Evolutionary conservation across 2,113 vertebrate species (phyloP).

Genomic region (Loxodonta africana): DNA sequence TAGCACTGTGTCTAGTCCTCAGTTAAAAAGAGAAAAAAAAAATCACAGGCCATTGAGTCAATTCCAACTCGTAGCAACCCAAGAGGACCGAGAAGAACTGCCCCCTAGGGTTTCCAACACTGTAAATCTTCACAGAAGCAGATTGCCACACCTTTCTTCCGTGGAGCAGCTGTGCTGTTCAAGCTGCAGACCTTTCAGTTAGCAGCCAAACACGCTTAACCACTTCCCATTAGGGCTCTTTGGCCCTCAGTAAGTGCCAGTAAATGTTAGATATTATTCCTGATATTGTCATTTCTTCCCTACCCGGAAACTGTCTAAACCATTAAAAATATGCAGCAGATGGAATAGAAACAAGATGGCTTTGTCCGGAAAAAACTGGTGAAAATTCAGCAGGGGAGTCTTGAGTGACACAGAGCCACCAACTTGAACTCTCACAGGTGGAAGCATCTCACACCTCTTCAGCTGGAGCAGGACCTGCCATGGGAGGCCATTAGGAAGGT

Average conservation of each 20-base stretch:
- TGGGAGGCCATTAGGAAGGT: conserved; percentile 5
- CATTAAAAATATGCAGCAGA: not conserved
- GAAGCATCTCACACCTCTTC: not conserved
- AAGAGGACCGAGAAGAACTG: not conserved
- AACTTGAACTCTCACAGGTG: not conserved
- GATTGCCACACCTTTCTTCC: not conserved
- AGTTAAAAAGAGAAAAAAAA: too few relatives aligned
- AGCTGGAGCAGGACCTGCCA: not conserved
- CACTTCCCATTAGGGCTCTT: not conserved
- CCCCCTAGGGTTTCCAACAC: too few relatives aligned
- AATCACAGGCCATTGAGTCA: not conserved
- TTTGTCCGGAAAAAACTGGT: conserved; percentile 22
- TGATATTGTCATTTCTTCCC: not conserved
- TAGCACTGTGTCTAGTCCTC: not conserved
- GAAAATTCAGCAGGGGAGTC: not conserved
- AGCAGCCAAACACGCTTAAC: not conserved
- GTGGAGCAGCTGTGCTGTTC: not conserved
- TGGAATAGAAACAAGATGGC: conserved; percentile 29
- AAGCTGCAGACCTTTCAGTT: not conserved
- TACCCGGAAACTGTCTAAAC: conserved; percentile 7
- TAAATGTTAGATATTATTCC: conserved; percentile 16
- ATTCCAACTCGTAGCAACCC: not conserved
- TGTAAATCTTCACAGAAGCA: not conserved
- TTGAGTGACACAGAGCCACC: not conserved
- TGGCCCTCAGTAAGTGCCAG: not conserved